These are phyloP conservation scores for Tapirus indicus DNA, from an alignment of 2,797 vertebrate genomes.

Conservation along the genomic window DNA sequence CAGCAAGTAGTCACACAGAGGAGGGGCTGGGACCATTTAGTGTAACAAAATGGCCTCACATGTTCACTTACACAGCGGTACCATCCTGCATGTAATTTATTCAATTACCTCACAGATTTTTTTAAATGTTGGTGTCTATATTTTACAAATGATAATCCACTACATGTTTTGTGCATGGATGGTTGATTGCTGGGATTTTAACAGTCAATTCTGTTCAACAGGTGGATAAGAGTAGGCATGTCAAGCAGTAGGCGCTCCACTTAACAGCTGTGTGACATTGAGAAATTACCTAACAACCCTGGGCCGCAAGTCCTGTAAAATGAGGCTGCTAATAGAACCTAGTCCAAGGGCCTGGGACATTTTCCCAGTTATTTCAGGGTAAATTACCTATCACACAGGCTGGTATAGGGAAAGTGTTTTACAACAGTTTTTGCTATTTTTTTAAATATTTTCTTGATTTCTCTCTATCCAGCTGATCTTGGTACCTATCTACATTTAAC, in stretches of 20 bases:
- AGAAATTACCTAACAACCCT: not conserved
- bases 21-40: too few species aligned
- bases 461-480: not conserved
- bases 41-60: too few species aligned
- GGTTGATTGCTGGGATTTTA: not conserved
- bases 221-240: not conserved
- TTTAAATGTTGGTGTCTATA: not conserved
- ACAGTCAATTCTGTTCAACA: not conserved
- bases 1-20: too few species aligned
- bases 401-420: not conserved
- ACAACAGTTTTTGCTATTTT: not conserved
- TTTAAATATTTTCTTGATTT: not conserved
- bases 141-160: not conserved
- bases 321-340: not conserved
- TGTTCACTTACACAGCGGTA: too few species aligned
- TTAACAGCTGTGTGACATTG: not conserved
- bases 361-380: not conserved
- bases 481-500: not conserved
- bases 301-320: not conserved
- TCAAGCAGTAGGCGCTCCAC: not conserved
- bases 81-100: not conserved
- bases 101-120: not conserved
- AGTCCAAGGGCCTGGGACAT: not conserved
- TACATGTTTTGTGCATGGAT: not conserved
- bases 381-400: not conserved